These are phyloP conservation scores for Nipponacmea schrenckii DNA, from an alignment of 2,888 invertebrate species.

Conservation along the genomic window DNA sequence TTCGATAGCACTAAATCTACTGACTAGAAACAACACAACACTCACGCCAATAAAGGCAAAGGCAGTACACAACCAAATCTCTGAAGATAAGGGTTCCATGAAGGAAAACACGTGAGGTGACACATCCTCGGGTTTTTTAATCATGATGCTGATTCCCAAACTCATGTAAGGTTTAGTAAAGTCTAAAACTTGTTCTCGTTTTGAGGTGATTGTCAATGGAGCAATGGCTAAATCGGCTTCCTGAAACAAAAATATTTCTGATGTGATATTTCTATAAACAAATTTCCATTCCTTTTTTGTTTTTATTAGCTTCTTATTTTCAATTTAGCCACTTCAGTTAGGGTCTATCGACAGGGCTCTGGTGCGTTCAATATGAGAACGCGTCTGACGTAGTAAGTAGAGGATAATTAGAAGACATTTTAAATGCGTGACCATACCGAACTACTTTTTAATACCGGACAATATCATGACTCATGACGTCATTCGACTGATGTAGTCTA, in stretches of 20 bases:
- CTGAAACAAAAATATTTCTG: slow-evolving; percentile 40
- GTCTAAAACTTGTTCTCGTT: slow-evolving; percentile 92
- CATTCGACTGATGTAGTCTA: too few relatives aligned
- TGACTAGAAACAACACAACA: slow-evolving; percentile 96
- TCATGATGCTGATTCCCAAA: slow-evolving; percentile 93
- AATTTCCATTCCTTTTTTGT: too few relatives aligned
- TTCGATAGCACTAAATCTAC: slow-evolving; percentile 96
- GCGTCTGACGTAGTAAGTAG: too few relatives aligned
- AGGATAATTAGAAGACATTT: too few relatives aligned
- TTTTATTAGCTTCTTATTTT: too few relatives aligned
- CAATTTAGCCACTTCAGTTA: too few relatives aligned
- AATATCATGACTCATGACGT: too few relatives aligned
- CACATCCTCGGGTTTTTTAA: slow-evolving; percentile 91
- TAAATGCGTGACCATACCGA: too few relatives aligned
- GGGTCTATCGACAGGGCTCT: too few relatives aligned
- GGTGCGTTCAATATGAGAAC: too few relatives aligned
- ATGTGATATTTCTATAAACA: too few relatives aligned
- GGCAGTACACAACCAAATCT: slow-evolving; percentile 93
- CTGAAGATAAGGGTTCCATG: slow-evolving; percentile 91
- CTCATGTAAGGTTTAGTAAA: slow-evolving; percentile 98
- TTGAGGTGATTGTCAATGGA: slow-evolving; percentile 93
- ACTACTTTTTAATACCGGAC: too few relatives aligned
- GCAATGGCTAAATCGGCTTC: slow-evolving; percentile 96
- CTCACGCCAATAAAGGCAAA: slow-evolving; percentile 96
- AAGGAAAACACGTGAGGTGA: slow-evolving; percentile 96